Evolutionary conservation across 2,113 vertebrate species (phyloP), one percentile per base, ranked within the genome.

Genomic region (Salvelinus namaycush): DNA sequence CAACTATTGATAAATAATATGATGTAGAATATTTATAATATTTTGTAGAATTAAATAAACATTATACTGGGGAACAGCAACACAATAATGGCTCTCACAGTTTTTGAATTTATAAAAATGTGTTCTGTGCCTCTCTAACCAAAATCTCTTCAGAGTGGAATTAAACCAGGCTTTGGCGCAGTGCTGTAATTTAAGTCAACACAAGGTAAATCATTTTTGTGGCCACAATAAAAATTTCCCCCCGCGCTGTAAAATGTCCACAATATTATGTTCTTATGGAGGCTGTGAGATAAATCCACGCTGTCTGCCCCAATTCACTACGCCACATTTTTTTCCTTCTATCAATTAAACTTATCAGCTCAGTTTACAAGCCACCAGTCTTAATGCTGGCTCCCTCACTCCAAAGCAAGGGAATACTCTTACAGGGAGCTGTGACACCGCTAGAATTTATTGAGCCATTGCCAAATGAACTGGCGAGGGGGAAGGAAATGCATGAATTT

Each of bases 271-370:
- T 93, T 93, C 91, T 86, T 84, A 86, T 88, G 77, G 78, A 76
- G 87, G 84, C 90, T 82, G 81, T 49, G 83, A 89, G 87, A 93
- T 93, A 94, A 94, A 94, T 94, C 92, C 92, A 79, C 70, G 80
- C 90, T 93, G 93, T 93, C 92, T 91, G 89, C 89, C 57, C 70
- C 90, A 67, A 94, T 93, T 94, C 93, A 94, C 92, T 93, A 93
- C 90, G 90, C 90, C 90, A 89, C 93, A 93, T 94, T 94, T 94
- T 92, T 90, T 83, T 91, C 90, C 81, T 92, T 34, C 34, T 92
- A 93, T 94, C 94, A 94, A 94, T 94, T 94, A 92, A 94, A 93
- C 89, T 94, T 91, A 90, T 88, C 91, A 86, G 91, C 93, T 94
- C 92, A 86, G 88, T 91, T 94, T 94, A 93, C 94, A 93, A 91